Evolutionary conservation across 1,140 invertebrate genomes (phyloP).

Genomic region (Spodoptera frugiperda): DNA sequence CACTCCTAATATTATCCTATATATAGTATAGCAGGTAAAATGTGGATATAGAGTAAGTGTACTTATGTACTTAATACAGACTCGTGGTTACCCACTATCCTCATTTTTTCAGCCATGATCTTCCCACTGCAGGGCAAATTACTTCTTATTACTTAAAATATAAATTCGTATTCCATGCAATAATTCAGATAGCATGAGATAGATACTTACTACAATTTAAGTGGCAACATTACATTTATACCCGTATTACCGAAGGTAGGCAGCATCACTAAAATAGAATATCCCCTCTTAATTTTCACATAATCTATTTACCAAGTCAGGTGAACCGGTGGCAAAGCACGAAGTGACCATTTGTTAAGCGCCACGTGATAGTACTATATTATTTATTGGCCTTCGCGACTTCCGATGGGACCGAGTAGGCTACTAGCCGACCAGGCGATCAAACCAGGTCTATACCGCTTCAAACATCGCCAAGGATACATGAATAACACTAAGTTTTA

Average conservation of each 20-base stretch:
- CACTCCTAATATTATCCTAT: no score
- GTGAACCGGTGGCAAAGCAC: constrained; percentile 66
- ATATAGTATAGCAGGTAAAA: no score
- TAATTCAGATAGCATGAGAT: no score
- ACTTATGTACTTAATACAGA: no score
- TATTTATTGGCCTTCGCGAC: constrained; percentile 63
- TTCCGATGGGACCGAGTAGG: constrained; percentile 45
- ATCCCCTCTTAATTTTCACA: not conserved
- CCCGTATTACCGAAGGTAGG: no score
- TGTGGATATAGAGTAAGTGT: no score
- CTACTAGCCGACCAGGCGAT: not conserved
- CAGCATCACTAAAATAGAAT: no score
- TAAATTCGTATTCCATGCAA: not conserved
- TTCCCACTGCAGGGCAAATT: no score
- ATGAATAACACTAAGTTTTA: constrained; percentile 30
- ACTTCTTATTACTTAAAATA: no score
- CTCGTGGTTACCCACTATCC: not conserved
- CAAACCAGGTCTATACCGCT: constrained; percentile 15
- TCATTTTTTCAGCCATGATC: not conserved
- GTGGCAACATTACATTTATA: no score
- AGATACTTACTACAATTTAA: no score
- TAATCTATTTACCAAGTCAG: constrained; percentile 29
- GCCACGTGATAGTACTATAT: constrained; percentile 70
- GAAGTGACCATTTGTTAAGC: constrained; percentile 72
- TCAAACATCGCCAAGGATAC: constrained; percentile 35